Base-by-base conservation (phyloP, 2,888 invertebrate genomes). In the Lasioglossum calceatum region DNA sequence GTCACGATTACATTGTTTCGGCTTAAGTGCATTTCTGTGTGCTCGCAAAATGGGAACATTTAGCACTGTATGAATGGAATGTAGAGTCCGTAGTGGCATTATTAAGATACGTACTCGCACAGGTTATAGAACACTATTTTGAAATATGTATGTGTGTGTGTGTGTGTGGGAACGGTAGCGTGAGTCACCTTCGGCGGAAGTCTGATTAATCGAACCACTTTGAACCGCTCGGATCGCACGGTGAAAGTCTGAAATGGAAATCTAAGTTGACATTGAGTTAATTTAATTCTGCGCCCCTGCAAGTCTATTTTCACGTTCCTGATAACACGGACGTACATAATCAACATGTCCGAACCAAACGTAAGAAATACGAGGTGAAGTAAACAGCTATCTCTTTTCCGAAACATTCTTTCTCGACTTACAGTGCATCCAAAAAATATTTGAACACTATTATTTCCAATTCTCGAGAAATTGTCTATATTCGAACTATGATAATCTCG, bases 231-330 rank as follows among this genome's bases (percentile, higher is more conserved):
- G 32, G 32, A 47, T 54, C 36, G 23, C 61, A 32, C 54, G 80
- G 54, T 75, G 80, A 75, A 80, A 80, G 80, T 61, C 32, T 54
- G n/a, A 50, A 71, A 71, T 54, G 42, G 71, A 73, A 73, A 47
- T 44, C 12, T 0, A 5, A 16, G 39, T 36, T 36, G 73, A 70
- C 70, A 70, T 70, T 70, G 64, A 64, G 32, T 64, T 64, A 16
- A 32, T 64, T 64, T 64, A 32, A 64, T 64, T 8, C 19, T 2
- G 14, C 16, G 5, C 64, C 32, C 32, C 64, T 32, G 32, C 16
- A 2, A 32, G 19, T 64, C 64, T 64, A 64, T 64, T 64, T 64
- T 64, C 61, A 23, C 27, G 27, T 27, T 58, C 1, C 58, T 58
- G 58, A 58, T 58, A n/a, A 58, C 58, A n/a, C 1, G 4, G n/a